Conservation (phyloP, 2,113 vertebrate species). For the Vanacampus margaritifer region DNA sequence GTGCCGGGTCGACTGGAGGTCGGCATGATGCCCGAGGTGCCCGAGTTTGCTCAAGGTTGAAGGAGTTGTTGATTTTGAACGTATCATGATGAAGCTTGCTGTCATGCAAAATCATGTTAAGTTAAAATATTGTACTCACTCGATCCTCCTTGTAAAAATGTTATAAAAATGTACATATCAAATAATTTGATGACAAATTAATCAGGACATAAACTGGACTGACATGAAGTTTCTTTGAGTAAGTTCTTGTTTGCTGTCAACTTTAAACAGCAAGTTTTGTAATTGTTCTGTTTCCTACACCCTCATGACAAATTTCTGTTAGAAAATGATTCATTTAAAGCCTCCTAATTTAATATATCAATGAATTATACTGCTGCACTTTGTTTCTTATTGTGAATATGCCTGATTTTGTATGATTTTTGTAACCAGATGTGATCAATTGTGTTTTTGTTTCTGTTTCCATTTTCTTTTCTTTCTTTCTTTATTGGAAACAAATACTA, state of each 20-base stretch:
- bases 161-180: constrained; percentile 33
- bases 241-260: constrained; percentile 1
- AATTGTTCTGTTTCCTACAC: constrained; percentile 7
- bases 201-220: not conserved
- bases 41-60: constrained; percentile 80
- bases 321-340: not conserved
- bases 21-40: constrained; percentile 78
- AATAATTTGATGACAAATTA: not conserved
- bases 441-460: constrained; percentile 34
- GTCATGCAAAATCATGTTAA: not conserved
- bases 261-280: constrained; percentile 16
- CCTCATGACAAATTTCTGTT: not conserved
- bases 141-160: not conserved
- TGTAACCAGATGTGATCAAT: constrained; percentile 40
- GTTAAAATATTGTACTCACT: not conserved
- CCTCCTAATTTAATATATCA: not conserved
- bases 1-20: constrained; percentile 81
- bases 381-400: constrained; percentile 58
- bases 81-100: not conserved
- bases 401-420: constrained; percentile 48
- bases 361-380: constrained; percentile 33
- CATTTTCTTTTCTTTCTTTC: not conserved
- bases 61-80: constrained; percentile 19
- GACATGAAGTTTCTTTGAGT: not conserved
- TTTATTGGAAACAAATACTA: constrained; percentile 32